Conservation (phyloP, 2,888 invertebrate genomes). For the Macrophya alboannulata region DNA sequence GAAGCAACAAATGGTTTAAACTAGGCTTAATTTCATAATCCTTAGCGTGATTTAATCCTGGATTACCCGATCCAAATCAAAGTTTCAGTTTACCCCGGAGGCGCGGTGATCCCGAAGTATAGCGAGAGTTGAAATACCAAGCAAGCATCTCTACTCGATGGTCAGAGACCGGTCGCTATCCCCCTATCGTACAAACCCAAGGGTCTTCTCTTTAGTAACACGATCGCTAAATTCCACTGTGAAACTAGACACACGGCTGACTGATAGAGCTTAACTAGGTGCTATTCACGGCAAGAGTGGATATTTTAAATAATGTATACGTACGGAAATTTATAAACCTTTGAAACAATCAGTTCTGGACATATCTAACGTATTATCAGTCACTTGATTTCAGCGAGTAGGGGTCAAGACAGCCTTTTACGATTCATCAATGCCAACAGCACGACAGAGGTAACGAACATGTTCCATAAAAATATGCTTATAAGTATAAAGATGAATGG, state of each 20-base stretch:
- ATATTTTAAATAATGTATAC: too few relatives aligned
- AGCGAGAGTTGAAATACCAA: constrained; percentile 23
- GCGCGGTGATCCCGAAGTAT: constrained; percentile 15
- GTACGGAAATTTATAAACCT: not conserved
- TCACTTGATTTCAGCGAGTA: not conserved
- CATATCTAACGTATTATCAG: not conserved
- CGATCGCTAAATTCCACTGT: not conserved
- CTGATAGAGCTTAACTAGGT: constrained; percentile 4
- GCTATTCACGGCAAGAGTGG: not conserved
- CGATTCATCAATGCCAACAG: not conserved
- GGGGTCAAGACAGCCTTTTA: not conserved
- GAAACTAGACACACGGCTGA: constrained; percentile 10
- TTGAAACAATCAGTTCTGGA: not conserved
- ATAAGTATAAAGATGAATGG: constrained; percentile 1
- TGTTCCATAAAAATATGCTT: constrained; percentile 3
- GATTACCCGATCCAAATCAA: constrained; percentile 32
- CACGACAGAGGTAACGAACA: not conserved
- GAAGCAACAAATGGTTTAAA: constrained; percentile 43
- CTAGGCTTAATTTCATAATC: constrained; percentile 42
- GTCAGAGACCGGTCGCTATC: constrained; percentile 11
- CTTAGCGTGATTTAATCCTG: constrained; percentile 21
- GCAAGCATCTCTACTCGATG: constrained; percentile 32
- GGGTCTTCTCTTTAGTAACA: not conserved
- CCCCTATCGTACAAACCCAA: not conserved
- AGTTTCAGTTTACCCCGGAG: constrained; percentile 36